Evolutionary conservation across 1,140 invertebrate genomes (phyloP).

Genomic region (Drosophila carrolli): DNA sequence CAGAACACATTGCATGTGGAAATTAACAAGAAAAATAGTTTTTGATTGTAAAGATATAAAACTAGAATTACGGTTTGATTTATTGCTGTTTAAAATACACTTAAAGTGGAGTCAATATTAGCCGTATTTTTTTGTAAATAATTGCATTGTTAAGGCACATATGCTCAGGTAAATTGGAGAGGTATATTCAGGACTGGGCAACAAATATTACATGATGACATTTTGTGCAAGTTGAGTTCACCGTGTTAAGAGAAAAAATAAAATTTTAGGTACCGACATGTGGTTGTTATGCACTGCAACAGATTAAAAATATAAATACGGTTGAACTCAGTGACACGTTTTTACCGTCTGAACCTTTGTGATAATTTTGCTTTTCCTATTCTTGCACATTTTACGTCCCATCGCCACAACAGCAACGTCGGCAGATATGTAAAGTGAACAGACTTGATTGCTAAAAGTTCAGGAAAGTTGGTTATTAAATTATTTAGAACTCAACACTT

Average conservation of each 20-base stretch:
- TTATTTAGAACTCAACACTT: neutral
- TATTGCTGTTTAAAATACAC: slow-evolving; percentile 17
- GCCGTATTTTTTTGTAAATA: slow-evolving; percentile 54
- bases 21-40: slow-evolving; percentile 38
- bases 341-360: slow-evolving; percentile 9
- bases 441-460: neutral
- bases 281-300: neutral
- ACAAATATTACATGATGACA: slow-evolving; percentile 71
- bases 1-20: slow-evolving; percentile 50
- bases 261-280: neutral
- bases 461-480: neutral
- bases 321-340: slow-evolving; percentile 5
- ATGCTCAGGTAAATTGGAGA: slow-evolving; percentile 59
- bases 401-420: slow-evolving; percentile 56
- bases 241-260: neutral
- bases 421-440: slow-evolving; percentile 43
- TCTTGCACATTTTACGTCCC: slow-evolving; percentile 10
- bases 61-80: slow-evolving; percentile 23
- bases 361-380: slow-evolving; percentile 1
- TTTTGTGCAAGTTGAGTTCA: slow-evolving; percentile 36
- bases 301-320: neutral
- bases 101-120: slow-evolving; percentile 27
- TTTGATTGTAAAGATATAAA: slow-evolving; percentile 38
- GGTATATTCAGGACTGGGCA: slow-evolving; percentile 22
- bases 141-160: slow-evolving; percentile 23